Percentiles rank a stretch among this genome's conserved stretches.
These are phyloP conservation scores for Stenchaetothrips biformis DNA, from an alignment of 2,888 invertebrate species.

Conservation along the genomic window DNA sequence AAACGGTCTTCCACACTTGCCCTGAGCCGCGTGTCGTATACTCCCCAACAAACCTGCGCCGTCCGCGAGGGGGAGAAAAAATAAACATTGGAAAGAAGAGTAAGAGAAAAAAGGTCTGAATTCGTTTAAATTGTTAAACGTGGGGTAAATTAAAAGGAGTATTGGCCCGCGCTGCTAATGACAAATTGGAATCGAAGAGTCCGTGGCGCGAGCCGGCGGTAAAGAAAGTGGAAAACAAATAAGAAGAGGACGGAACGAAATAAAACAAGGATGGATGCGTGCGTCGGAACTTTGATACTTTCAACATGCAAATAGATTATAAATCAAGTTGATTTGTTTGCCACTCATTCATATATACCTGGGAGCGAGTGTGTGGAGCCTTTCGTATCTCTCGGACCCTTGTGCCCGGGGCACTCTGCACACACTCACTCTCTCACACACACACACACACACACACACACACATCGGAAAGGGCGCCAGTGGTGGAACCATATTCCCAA, in stretches of 20 bases:
- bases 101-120: too few relatives aligned
- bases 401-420: background rate
- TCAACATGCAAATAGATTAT: slow-evolving; percentile 40
- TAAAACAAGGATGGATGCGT: background rate
- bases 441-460: background rate
- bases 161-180: too few relatives aligned
- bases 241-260: background rate
- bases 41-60: background rate
- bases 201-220: too few relatives aligned
- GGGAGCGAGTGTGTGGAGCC: background rate
- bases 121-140: too few relatives aligned
- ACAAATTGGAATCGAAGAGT: too few relatives aligned
- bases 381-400: background rate
- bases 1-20: background rate
- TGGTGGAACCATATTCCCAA: background rate
- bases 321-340: slow-evolving; percentile 40
- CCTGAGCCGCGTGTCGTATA: too few relatives aligned
- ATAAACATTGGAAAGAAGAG: background rate
- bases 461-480: background rate
- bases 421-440: background rate
- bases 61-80: background rate
- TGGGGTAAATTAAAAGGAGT: too few relatives aligned
- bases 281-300: background rate
- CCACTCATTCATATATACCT: slow-evolving; percentile 1
- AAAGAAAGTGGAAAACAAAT: background rate